Evolutionary conservation across 2,113 vertebrate species (phyloP), one percentile per base, ranked within the genome.

Genomic region (Petaurus breviceps): DNA sequence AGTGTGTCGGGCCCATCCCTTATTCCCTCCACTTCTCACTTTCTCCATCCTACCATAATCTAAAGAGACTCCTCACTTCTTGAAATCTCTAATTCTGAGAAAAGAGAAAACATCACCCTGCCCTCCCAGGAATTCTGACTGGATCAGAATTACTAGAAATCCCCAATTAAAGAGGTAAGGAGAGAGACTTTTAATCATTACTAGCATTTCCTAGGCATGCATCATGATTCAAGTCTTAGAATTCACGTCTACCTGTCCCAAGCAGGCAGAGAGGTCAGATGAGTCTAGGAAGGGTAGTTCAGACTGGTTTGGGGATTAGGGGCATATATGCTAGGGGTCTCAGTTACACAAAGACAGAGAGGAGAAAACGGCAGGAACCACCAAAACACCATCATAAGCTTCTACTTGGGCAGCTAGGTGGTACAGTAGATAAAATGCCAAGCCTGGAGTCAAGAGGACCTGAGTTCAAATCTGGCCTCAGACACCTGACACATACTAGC

Each of bases 41-140:
- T 43, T 90, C 16, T 92, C 90, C 43, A 22, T 91, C 25, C 37
- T 61, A 77, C 68, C 68, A 77, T 77, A 0, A 8, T 55, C 89
- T 92, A 49, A 43, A 84, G 37, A 94, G 57, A 47, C 47, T 93
- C 54, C n/a, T 31, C 22, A 68, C 31, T 91, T n/a, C 25, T 89
- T 93, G 22, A 68, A 95, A 49, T 93, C 46, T 68, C 57, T 95
- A 92, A 93, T 50, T 26, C 61, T 57, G 89, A 3, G 68, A 47
- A 57, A 91, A 16, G 53, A 94, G 51, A 92, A 19, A 12, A 51
- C 43, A 51, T 54, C 51, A 54, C n/a, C 3, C 24, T 53, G 19
- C 28, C 68, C 4, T 92, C 55, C 61, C 7, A 51, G n/a, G 0
- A 77, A 77, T 90, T 96, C 93, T 95, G 54, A 51, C 37, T 91